Percentiles rank a stretch among this genome's conserved stretches.
These are phyloP conservation scores for Ooceraea biroi DNA, from an alignment of 1,140 invertebrate genomes.

Conservation along the genomic window DNA sequence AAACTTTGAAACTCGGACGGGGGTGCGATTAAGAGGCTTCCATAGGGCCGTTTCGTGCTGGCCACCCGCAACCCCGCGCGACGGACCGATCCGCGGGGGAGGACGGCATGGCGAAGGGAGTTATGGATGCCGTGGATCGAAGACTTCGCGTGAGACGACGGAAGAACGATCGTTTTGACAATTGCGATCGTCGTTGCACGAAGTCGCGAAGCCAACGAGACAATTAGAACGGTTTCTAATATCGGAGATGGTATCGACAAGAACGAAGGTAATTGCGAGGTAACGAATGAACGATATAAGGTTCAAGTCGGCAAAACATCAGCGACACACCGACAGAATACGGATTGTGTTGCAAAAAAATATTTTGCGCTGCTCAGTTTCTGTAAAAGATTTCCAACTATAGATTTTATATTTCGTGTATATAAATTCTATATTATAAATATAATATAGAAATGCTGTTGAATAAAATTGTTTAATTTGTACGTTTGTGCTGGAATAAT, in stretches of 20 bases:
- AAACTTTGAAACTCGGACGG: slow-evolving; percentile 81
- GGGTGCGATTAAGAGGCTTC: slow-evolving; percentile 81
- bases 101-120: slow-evolving; percentile 12
- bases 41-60: slow-evolving; percentile 72
- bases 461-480: neutral
- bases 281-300: slow-evolving; percentile 29
- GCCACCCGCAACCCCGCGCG: slow-evolving; percentile 54
- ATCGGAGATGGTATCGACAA: slow-evolving; percentile 62
- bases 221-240: slow-evolving; percentile 73
- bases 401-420: too few relatives aligned
- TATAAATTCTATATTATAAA: too few relatives aligned
- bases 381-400: neutral
- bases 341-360: neutral
- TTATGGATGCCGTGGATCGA: slow-evolving; percentile 73
- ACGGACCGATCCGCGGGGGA: slow-evolving; percentile 47
- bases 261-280: slow-evolving; percentile 47
- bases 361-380: neutral
- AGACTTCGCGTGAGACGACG: slow-evolving; percentile 73
- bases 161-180: slow-evolving; percentile 73
- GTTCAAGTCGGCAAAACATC: neutral
- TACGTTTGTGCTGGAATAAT: neutral
- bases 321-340: neutral
- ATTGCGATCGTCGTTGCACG: slow-evolving; percentile 68
- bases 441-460: neutral
- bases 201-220: slow-evolving; percentile 68